Percentiles rank a stretch among this genome's conserved stretches.
phyloP scores from a whole-genome alignment of 2,797 vertebrate genomes.

The Rhynchotus rufescens region DNA sequence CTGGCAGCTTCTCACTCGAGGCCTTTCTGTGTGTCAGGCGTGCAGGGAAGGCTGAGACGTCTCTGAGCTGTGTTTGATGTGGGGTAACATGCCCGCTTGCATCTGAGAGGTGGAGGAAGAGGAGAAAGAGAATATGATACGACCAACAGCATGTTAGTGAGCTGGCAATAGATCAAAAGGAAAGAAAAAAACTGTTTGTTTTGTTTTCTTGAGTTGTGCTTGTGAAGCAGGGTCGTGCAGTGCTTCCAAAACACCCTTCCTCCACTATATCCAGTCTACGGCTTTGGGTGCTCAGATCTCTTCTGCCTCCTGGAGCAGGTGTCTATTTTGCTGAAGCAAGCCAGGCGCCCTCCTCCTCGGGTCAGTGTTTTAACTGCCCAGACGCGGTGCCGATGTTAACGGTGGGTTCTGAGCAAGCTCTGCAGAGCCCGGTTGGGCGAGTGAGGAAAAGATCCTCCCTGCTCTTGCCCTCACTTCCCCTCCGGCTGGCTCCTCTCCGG shows the following conservation, averaged over 20 bases:
- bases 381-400: accelerated
- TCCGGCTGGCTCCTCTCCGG: not conserved
- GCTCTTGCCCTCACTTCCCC: not conserved
- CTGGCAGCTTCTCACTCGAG: not conserved
- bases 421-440: accelerated
- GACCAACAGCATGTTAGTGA: not conserved
- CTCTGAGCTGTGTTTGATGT: not conserved
- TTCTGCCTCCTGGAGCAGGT: not conserved
- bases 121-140: not conserved
- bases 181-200: not conserved
- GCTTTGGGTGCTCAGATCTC: not conserved
- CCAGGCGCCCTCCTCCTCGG: not conserved
- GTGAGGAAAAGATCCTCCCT: not conserved
- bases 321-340: not conserved
- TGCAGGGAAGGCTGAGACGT: not conserved
- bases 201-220: not conserved
- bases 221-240: not conserved
- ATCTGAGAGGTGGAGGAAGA: not conserved
- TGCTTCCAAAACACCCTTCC: not conserved
- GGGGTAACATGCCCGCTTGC: not conserved
- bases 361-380: not conserved
- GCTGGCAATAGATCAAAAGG: not conserved
- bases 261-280: accelerated
- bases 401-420: not conserved
- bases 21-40: not conserved